Conservation (phyloP, 2,797 vertebrate genomes). For the Megaceryle alcyon region DNA sequence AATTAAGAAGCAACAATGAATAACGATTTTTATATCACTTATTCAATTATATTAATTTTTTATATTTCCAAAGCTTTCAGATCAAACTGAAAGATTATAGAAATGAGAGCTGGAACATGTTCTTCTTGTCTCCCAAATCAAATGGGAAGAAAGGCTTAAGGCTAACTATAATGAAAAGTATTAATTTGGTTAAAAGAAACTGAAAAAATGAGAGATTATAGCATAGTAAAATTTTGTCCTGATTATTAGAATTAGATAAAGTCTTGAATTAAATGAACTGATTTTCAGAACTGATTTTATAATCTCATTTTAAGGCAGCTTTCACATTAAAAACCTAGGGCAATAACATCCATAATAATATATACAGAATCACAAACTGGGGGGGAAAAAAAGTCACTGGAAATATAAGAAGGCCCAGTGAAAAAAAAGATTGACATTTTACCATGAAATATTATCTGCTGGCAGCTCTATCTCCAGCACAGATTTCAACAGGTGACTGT, state of each 20-base stretch:
- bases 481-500: not conserved
- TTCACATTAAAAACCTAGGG: not conserved
- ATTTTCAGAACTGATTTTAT: not conserved
- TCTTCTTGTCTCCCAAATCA: not conserved
- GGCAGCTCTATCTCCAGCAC: not conserved
- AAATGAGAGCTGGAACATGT: not conserved
- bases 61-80: not conserved
- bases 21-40: not conserved
- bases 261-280: not conserved
- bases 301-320: not conserved
- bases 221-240: not conserved
- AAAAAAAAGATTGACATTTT: not conserved
- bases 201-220: not conserved
- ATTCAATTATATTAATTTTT: not conserved
- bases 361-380: not conserved
- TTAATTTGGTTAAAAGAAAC: not conserved
- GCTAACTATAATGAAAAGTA: not conserved
- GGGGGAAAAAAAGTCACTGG: not conserved
- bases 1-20: not conserved
- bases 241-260: not conserved
- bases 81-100: not conserved
- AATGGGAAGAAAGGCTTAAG: not conserved
- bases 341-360: not conserved
- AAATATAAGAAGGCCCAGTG: not conserved
- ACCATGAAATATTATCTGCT: not conserved